phyloP scores from a whole-genome alignment of 2,797 vertebrate genomes.

The Dryobates pubescens region DNA sequence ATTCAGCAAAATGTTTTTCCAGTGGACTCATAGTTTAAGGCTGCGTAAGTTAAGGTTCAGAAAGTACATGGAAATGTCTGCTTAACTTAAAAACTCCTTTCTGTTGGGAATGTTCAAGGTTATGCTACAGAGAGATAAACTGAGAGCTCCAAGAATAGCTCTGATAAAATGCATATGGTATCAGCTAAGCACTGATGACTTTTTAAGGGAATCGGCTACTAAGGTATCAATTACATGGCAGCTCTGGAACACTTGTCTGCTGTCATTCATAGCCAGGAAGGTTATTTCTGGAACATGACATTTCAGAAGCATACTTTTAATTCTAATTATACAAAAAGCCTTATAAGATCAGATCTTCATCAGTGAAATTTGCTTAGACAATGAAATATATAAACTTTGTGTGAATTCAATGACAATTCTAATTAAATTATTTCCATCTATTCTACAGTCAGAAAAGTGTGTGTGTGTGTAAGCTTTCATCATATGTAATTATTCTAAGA shows the following conservation, averaged over 20 bases:
- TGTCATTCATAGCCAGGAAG: slow-evolving; percentile 83
- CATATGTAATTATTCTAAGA: slow-evolving; percentile 29
- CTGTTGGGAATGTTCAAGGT: slow-evolving; percentile 78
- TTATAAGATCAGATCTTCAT: slow-evolving; percentile 64
- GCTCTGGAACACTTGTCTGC: slow-evolving; percentile 92
- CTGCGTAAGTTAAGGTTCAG: neutral
- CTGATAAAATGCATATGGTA: slow-evolving; percentile 88
- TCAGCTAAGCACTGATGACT: slow-evolving; percentile 88
- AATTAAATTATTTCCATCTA: neutral
- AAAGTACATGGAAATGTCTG: slow-evolving; percentile 30
- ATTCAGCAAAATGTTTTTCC: neutral
- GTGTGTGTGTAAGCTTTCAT: neutral
- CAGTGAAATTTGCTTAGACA: slow-evolving; percentile 7
- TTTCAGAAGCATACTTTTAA: slow-evolving; percentile 82
- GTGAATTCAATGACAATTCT: neutral
- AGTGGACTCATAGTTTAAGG: neutral
- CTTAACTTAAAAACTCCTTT: slow-evolving; percentile 55
- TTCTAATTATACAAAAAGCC: slow-evolving; percentile 73
- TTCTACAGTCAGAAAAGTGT: neutral
- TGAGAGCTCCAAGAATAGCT: slow-evolving; percentile 89
- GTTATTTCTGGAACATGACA: slow-evolving; percentile 92
- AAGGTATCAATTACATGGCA: slow-evolving; percentile 86
- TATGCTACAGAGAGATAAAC: slow-evolving; percentile 83
- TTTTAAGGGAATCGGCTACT: slow-evolving; percentile 98
- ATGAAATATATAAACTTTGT: neutral